Base-by-base conservation (phyloP, 2,113 vertebrate species). In the Saccopteryx bilineata region DNA sequence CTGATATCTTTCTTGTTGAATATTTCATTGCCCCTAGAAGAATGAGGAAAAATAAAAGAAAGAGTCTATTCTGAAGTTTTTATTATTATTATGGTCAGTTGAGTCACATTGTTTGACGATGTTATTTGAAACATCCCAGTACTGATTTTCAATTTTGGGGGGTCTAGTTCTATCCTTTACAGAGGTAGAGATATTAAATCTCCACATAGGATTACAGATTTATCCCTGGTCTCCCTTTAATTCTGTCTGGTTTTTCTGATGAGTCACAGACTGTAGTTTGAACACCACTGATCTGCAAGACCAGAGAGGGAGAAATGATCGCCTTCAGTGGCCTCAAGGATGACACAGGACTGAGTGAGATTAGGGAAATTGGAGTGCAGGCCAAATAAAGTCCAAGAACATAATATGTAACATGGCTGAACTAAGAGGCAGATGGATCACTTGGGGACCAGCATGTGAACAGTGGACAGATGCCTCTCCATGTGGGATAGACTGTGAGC, bases 381-480 rank as follows among this genome's bases (percentile, higher is more conserved):
- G 24, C 56, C 52, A 19, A 7, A 7, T 33, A 1, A 50, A 72
- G 26, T 33, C 24, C 18, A 63, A 82, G 48, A 39, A 50, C 5
- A 12, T 33, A 39, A n/a, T 0, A 21, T n/a, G 54, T 54, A 1
- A 17, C 46, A 19, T 31, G 21, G 39, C 56, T 23, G 52, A 60
- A 26, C 75, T 63, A 31, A 87, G 39, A 52, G 18, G 24, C 33
- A 65, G 60, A 48, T 12, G 46, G 26, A 46, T 39, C 39, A 14
- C 28, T 2, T 33, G 2, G 33, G 7, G 54, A 13, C 8, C 18
- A 23, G 4, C 2, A 2, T 5, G 4, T 6, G 8, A 46, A 8
- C 17, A 19, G n/a, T 4, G 14, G 9, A 10, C 18, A 8, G 56
- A 74, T 15, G 26, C 0, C 4, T 15, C 5, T 11, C n/a, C 52